phyloP scores from a whole-genome alignment of 2,113 vertebrate species.

The Litocranius walleri region DNA sequence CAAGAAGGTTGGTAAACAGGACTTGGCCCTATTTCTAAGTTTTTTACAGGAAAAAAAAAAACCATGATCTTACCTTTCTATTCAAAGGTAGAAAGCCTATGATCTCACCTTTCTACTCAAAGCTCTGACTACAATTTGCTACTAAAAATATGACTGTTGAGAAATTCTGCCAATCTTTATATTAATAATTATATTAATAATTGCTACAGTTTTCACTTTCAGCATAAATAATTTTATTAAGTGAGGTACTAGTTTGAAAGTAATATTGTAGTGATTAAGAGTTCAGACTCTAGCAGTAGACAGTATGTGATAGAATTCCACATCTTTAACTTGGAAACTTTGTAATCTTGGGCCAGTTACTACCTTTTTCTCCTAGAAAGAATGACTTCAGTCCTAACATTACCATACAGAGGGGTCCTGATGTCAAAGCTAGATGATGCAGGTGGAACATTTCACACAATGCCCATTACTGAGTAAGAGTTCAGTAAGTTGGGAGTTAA shows the following conservation, averaged over 20 bases:
- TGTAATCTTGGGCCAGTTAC: background rate
- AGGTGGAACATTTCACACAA: background rate
- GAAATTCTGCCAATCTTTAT: background rate
- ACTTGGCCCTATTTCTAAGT: background rate
- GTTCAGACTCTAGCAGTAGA: background rate
- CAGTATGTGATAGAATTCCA: background rate
- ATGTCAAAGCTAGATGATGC: background rate
- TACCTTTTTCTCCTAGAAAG: background rate
- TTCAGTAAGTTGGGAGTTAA: background rate
- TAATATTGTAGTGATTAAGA: background rate
- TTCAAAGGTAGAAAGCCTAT: background rate
- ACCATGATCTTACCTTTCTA: background rate
- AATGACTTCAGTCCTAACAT: background rate
- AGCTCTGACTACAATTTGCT: background rate
- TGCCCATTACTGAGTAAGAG: background rate
- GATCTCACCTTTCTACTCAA: background rate
- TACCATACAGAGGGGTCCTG: background rate
- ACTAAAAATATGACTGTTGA: background rate
- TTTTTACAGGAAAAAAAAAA: background rate
- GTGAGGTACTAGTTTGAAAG: background rate
- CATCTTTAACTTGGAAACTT: background rate
- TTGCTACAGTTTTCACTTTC: background rate
- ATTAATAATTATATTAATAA: background rate
- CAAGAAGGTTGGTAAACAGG: background rate
- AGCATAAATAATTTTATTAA: background rate